A percentile compares a stretch with the other conserved stretches of the same genome.
Conservation (phyloP, 1,140 invertebrate species). For the Ceratosolen solmsi region DNA sequence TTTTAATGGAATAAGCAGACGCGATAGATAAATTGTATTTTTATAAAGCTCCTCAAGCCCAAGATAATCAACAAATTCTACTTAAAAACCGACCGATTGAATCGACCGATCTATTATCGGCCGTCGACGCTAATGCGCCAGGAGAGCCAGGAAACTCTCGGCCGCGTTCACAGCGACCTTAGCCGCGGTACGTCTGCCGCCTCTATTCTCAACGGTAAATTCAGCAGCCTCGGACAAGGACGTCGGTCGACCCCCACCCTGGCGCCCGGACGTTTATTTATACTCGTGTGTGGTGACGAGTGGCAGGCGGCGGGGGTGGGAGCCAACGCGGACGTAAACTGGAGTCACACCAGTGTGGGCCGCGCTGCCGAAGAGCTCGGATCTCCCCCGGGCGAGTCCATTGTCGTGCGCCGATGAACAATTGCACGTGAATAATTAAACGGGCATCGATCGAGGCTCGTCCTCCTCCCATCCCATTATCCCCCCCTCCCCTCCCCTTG, state of each 20-base stretch:
- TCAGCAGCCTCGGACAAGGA: not conserved
- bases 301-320: not conserved
- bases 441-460: conserved; percentile 59
- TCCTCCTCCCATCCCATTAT: no score
- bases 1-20: no score
- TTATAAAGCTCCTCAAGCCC: no score
- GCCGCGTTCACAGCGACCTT: not conserved
- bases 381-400: conserved; percentile 30
- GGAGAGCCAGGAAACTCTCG: no score
- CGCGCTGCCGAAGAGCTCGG: conserved; percentile 24
- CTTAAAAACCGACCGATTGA: no score
- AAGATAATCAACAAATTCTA: no score
- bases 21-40: no score
- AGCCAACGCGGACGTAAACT: not conserved
- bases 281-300: not conserved
- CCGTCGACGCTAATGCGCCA: no score
- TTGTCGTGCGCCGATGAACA: not conserved
- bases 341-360: not conserved
- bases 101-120: no score
- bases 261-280: not conserved
- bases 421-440: conserved; percentile 59
- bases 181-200: no score
- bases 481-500: no score
- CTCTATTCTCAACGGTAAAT: not conserved
- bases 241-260: not conserved